Conservation (phyloP, 2,797 vertebrate genomes). For the Tarsius wallacei region DNA sequence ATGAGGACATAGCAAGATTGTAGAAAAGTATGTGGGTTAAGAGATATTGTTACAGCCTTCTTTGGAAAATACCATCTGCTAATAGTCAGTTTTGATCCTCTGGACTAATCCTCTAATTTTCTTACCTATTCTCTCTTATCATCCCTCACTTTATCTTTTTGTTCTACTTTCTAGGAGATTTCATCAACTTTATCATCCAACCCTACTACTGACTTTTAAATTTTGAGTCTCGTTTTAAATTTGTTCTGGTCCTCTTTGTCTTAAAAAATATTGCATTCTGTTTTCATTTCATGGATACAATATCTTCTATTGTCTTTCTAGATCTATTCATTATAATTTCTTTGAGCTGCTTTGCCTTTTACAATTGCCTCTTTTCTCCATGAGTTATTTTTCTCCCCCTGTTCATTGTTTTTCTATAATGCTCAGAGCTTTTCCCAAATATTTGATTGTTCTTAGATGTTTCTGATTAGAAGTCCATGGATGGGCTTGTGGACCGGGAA, state of each 20-base stretch:
- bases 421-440: background rate
- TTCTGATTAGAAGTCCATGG: background rate
- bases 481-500: background rate
- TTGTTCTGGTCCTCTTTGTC: conserved; percentile 9
- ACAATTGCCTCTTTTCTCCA: conserved; percentile 22
- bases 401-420: background rate
- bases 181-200: conserved; percentile 1
- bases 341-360: conserved; percentile 23
- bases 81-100: conserved; percentile 33
- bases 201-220: background rate
- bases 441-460: background rate
- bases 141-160: conserved; percentile 51
- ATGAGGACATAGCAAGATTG: background rate
- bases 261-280: background rate
- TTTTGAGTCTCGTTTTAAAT: background rate
- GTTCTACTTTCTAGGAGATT: conserved; percentile 31
- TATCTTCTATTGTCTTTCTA: conserved; percentile 5
- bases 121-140: background rate
- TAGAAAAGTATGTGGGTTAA: background rate
- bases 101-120: conserved; percentile 57
- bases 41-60: background rate
- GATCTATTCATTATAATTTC: background rate
- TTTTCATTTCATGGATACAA: background rate
- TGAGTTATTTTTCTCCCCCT: background rate
- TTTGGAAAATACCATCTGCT: conserved; percentile 34